Evolutionary conservation across 2,888 invertebrate genomes (phyloP), one percentile per base, ranked within the genome.

Genomic region (Schizaphis graminum): DNA sequence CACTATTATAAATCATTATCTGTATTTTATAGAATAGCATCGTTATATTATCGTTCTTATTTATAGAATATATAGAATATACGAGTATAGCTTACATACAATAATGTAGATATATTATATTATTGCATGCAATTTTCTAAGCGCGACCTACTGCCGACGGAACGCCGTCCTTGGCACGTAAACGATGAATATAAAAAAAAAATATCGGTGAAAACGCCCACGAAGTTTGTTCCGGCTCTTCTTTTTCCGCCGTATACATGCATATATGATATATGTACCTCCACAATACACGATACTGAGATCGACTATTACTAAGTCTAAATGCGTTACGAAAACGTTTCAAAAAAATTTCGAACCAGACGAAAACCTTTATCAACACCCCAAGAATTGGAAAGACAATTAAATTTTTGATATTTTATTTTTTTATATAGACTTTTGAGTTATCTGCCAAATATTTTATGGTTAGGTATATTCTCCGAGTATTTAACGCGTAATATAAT

Each of bases 161-260:
- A 77, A 77, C 7, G 35, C 7, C 44, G 67, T 77, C 49, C 67
- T 91, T 67, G 77, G 90, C 90, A 67, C 91, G 35, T 49, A n/a
- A 89, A 61, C 26, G n/a, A 77, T 28, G 35, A 89, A 47, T 28
- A 44, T 47, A 44, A n/a, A 86, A 87, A 61, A 56, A 24, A 44
- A 89, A 11, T 21, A 24, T 77, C 21, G 67, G 35, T 77, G 77
- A 77, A 77, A 77, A 77, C 77, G 77, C 35, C 35, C 35, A 77
- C 35, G 35, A 77, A 35, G 21, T 35, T 77, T 77, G 77, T 5
- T 41, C 35, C 21, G 35, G 77, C 21, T 77, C 21, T 77, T 21
- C 21, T 35, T 77, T 77, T 77, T 77, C 77, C 21, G 3, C 77
- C 21, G 77, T 77, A 35, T 77, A 77, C 8, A 53, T 35, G 21